Base-by-base conservation (phyloP, 2,113 vertebrate genomes). In the Litocranius walleri region DNA sequence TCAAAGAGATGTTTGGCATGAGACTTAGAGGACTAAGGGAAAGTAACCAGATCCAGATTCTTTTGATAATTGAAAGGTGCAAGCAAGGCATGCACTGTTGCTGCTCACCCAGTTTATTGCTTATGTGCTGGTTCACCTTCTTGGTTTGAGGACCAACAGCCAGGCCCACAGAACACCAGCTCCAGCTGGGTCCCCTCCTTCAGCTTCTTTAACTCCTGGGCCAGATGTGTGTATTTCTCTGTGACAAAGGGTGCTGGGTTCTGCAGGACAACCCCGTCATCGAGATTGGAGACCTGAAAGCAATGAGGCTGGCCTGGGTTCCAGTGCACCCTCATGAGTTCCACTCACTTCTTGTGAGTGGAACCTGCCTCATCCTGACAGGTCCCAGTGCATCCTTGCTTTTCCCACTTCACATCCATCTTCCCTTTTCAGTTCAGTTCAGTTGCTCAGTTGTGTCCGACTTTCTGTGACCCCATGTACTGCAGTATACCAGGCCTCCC, bases 251-350 rank as follows among this genome's bases (percentile, higher is more conserved):
- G 6, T 89, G 59, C 50, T 82, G 80, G 67, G 17, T 84, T 94
- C 48, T 57, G 1, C 71, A 62, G 74, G 27, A 67, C n/a, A 57
- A 2, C 29, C 12, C 23, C 0, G 0, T 30, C 19, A 11, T 25
- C 40, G 6, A 84, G 14, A 3, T 36, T 59, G 45, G 52, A 71
- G 43, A 16, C 3, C 8, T 91, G 27, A 16, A 29, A 27, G 11
- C 67, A 62, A 3, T 25, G 27, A 61, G 71, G 10, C 45, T 11
- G 33, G 13, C 4, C 3, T 52, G 62, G 33, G 17, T 48, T 62
- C 71, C 59, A 12, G 36, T 56, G 21, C 11, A 23, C 33, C 43
- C 40, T 43, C 16, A 12, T 4, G 43, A 90, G 56, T 59, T 89
- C 36, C 14, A 30, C 64, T 48, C 10, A 33, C 3, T 29, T 6